phyloP scores from a whole-genome alignment of 1,140 invertebrate genomes.

The Atopsyche davidsoni region DNA sequence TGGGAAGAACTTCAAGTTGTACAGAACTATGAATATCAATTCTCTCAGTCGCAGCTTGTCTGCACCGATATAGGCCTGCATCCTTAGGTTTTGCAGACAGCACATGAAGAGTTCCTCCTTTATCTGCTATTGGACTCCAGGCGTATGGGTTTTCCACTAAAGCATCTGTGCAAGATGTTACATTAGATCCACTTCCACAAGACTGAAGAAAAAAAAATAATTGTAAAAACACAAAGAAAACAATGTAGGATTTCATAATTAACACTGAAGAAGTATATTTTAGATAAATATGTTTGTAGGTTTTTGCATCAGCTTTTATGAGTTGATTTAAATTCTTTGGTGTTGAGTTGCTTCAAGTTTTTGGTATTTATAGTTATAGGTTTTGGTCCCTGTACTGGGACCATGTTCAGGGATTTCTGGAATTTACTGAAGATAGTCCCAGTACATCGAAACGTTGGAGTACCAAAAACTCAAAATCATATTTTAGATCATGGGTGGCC shows the following conservation, averaged over 20 bases:
- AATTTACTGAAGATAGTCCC: no score
- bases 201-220: conserved; percentile 15
- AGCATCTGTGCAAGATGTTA: conserved; percentile 11
- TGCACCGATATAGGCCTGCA: conserved; percentile 24
- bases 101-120: conserved; percentile 7
- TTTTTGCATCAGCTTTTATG: no score
- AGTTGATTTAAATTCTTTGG: no score
- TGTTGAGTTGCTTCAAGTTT: no score
- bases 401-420: no score
- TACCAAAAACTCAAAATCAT: no score
- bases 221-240: not conserved
- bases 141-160: not conserved
- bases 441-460: no score
- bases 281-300: no score
- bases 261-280: no score
- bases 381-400: no score
- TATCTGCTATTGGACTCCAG: conserved; percentile 5
- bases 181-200: conserved; percentile 18
- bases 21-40: conserved; percentile 18
- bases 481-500: no score
- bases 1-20: conserved; percentile 16
- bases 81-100: conserved; percentile 2
- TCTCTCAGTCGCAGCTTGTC: conserved; percentile 15
- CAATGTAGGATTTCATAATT: not conserved
- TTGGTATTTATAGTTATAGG: no score